Evolutionary conservation across 1,140 invertebrate genomes (phyloP), one percentile per base, ranked within the genome.

Genomic region (Bradysia coprophila): DNA sequence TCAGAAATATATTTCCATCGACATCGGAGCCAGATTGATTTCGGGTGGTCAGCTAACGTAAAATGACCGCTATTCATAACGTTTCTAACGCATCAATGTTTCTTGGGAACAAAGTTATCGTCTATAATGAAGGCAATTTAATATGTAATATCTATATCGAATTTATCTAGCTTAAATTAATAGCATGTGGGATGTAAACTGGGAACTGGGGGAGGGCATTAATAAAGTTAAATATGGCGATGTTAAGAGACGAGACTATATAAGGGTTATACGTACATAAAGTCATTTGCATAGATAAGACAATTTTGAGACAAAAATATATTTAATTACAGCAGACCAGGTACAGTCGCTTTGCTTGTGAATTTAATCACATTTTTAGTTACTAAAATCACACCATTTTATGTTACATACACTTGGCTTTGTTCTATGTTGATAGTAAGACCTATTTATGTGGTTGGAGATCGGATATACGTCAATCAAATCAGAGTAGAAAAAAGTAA

Each of bases 121-220:
- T 18, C n/a, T 20, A 38, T 38, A 38, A 38, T 38, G 36, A 38
- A 38, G 36, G 36, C 18, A 38, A 38, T 38, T 38, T 38, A 38
- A 38, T 38, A 38, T 18, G 18, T 16, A 38, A 38, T n/a, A 38
- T 38, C n/a, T 38, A 36, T 36, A 18, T 38, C 6, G 5, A 20
- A 38, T 38, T 38, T 38, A 38, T 38, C 36, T 38, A 38, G 36
- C 36, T 38, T 38, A 38, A 38, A 38, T 38, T 38, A 38, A 38
- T 38, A 38, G 36, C 36, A 18, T 38, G 18, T 28, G 13, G 24
- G 24, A 28, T 28, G 13, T 28, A 13, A 28, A 28, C 6, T 28
- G 24, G 24, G 24, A 28, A 28, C 6, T 28, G 24, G 24, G 13
- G 6, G 24, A 28, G 24, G 24, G 24, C 24, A 28, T 28, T 8